phyloP scores from a whole-genome alignment of 2,888 invertebrate species.

The Panzeria rudis region DNA sequence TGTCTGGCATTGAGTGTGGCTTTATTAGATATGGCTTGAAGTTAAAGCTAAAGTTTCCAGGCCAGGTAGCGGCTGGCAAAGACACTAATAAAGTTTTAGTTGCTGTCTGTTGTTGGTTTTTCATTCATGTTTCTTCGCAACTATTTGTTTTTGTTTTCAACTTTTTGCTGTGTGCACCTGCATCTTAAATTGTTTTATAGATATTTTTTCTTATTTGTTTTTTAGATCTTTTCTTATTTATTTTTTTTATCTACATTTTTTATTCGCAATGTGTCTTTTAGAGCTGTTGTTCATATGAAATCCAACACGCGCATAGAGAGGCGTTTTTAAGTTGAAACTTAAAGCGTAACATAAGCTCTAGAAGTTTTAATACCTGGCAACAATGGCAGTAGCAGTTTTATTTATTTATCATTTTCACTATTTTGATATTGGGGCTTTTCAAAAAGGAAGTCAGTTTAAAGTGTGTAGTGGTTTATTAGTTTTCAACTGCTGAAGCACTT shows the following conservation, averaged over 20 bases:
- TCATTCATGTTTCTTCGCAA: constrained; percentile 9
- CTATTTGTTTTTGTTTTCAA: constrained; percentile 53
- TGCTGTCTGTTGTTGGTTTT: constrained; percentile 46
- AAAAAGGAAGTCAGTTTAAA: constrained; percentile 58
- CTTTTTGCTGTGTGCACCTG: constrained; percentile 62
- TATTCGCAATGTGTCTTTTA: constrained; percentile 45
- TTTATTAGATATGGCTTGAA: constrained; percentile 1
- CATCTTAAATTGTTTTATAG: constrained; percentile 58
- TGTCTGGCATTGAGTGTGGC: constrained; percentile 27
- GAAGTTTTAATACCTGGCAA: constrained; percentile 14
- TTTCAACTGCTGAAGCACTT: neutral
- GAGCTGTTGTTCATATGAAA: constrained; percentile 47
- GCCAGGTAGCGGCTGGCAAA: constrained; percentile 48
- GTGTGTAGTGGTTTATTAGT: constrained; percentile 24
- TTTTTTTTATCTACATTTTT: constrained; percentile 10
- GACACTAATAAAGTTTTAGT: constrained; percentile 41
- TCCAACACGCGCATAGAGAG: constrained; percentile 63
- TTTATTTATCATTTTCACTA: neutral
- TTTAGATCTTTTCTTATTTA: neutral
- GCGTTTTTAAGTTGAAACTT: constrained; percentile 64
- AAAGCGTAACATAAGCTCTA: constrained; percentile 19
- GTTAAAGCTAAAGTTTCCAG: constrained; percentile 21
- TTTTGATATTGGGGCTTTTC: neutral
- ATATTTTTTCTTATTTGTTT: constrained; percentile 10
- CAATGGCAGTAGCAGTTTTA: constrained; percentile 57